phyloP scores from a whole-genome alignment of 2,888 invertebrate species.

The Leucophenga montana region DNA sequence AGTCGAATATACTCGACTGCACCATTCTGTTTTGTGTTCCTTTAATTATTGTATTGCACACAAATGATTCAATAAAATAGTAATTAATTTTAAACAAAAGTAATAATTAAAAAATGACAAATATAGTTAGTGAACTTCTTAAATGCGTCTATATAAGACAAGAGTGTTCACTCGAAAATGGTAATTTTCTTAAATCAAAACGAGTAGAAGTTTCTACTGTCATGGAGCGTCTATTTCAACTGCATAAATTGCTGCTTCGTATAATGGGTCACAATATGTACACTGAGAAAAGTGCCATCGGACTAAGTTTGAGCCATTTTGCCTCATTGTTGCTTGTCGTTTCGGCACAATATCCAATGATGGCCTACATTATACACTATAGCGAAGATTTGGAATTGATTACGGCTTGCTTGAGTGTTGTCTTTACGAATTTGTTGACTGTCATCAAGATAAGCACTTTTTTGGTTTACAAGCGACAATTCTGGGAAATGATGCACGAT shows the following conservation, averaged over 20 bases:
- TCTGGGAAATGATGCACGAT: conserved; percentile 58
- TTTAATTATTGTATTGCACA: too few species aligned
- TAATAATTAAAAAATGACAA: background rate
- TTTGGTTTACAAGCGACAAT: conserved; percentile 57
- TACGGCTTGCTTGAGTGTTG: conserved; percentile 66
- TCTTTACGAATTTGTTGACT: conserved; percentile 65
- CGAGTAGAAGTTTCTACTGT: too few species aligned
- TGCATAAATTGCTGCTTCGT: conserved; percentile 59
- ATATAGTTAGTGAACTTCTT: background rate
- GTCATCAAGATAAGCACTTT: conserved; percentile 67
- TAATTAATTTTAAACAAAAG: background rate
- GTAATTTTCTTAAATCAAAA: background rate
- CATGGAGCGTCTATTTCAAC: conserved; percentile 52
- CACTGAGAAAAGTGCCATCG: background rate
- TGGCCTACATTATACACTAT: conserved; percentile 59
- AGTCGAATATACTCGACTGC: too few species aligned
- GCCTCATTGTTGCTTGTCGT: conserved; percentile 52
- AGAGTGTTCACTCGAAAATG: background rate
- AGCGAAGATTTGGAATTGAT: conserved; percentile 62
- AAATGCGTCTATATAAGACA: background rate
- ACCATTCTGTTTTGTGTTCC: too few species aligned
- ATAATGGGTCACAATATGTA: conserved; percentile 59
- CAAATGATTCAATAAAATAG: background rate
- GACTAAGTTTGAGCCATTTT: conserved; percentile 39
- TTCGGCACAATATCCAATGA: conserved; percentile 68